Conservation (phyloP, 2,888 invertebrate genomes). For the Seira sanloemensis region DNA sequence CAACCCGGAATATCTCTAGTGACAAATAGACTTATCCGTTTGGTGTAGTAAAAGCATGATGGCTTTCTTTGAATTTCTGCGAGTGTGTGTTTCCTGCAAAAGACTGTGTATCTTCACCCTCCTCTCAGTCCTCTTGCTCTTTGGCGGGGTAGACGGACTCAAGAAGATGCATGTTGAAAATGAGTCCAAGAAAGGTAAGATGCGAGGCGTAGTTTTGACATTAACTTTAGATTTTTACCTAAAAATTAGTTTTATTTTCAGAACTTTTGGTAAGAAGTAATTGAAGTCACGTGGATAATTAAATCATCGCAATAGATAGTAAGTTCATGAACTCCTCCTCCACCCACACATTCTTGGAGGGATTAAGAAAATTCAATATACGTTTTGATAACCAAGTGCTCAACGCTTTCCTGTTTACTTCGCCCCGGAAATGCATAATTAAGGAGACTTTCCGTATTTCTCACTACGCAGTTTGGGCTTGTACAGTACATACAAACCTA, state of each 20-base stretch:
- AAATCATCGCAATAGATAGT: no score
- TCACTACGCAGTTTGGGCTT: not conserved
- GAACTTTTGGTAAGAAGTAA: no score
- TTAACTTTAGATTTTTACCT: no score
- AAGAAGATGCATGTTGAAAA: slow-evolving; percentile 68
- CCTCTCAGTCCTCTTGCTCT: slow-evolving; percentile 32
- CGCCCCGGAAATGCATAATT: not conserved
- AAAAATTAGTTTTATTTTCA: not conserved
- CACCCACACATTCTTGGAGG: not conserved
- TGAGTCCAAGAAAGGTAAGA: slow-evolving; percentile 71
- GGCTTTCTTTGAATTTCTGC: slow-evolving; percentile 11
- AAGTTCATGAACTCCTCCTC: not conserved
- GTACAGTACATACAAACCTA: no score
- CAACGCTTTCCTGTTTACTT: no score
- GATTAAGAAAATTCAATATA: not conserved
- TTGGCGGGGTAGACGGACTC: slow-evolving; percentile 45
- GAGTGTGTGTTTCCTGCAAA: slow-evolving; percentile 5
- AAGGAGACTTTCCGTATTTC: not conserved
- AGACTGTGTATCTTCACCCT: slow-evolving; percentile 41
- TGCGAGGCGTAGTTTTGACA: no score
- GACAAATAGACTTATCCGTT: slow-evolving; percentile 23
- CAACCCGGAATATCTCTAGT: slow-evolving; percentile 1
- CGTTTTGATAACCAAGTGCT: no score
- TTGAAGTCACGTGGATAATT: no score
- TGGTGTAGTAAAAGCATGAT: slow-evolving; percentile 24